Evolutionary conservation across 23 tunicate genomes (phyloP).

Genomic region (Halocynthia roretzi): DNA sequence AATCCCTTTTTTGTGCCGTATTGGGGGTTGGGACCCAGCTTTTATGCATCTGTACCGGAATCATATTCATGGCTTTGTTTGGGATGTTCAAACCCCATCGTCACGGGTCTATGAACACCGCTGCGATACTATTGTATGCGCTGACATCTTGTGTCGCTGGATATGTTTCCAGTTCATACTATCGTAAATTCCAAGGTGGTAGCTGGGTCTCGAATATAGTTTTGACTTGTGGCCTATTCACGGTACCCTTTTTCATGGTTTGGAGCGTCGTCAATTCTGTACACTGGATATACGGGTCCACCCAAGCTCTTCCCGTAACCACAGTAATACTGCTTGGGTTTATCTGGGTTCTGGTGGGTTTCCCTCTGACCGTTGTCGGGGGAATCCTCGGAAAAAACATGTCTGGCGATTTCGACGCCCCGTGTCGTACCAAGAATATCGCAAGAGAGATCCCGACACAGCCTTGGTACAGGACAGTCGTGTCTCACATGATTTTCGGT

Average conservation of each 20-base stretch:
- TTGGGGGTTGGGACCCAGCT: slow-evolving; percentile 89
- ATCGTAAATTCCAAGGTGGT: slow-evolving; percentile 82
- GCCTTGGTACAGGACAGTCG: slow-evolving; percentile 85
- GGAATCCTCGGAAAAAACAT: slow-evolving; percentile 98
- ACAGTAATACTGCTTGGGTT: slow-evolving; percentile 78
- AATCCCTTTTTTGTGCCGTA: slow-evolving; percentile 67
- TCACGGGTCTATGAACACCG: slow-evolving; percentile 96
- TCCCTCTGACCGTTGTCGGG: slow-evolving; percentile 94
- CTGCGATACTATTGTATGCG: slow-evolving; percentile 86
- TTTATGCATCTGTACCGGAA: slow-evolving; percentile 77
- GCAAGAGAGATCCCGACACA: slow-evolving; percentile 91
- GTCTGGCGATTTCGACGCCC: slow-evolving; percentile 95
- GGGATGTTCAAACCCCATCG: slow-evolving; percentile 89
- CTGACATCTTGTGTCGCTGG: slow-evolving; percentile 95
- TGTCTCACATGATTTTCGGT: slow-evolving; percentile 91
- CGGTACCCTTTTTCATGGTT: slow-evolving; percentile 82
- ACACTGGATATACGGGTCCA: slow-evolving; percentile 96
- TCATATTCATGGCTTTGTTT: slow-evolving; percentile 85
- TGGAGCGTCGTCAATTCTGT: slow-evolving; percentile 95
- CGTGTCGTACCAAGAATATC: slow-evolving; percentile 93
- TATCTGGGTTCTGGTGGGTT: slow-evolving; percentile 84
- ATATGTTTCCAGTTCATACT: slow-evolving; percentile 90
- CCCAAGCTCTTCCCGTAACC: slow-evolving; percentile 98
- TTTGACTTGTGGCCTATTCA: slow-evolving; percentile 81
- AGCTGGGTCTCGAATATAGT: slow-evolving; percentile 96